phyloP scores from a whole-genome alignment of 2,797 vertebrate species.

The Cirrhinus molitorella region DNA sequence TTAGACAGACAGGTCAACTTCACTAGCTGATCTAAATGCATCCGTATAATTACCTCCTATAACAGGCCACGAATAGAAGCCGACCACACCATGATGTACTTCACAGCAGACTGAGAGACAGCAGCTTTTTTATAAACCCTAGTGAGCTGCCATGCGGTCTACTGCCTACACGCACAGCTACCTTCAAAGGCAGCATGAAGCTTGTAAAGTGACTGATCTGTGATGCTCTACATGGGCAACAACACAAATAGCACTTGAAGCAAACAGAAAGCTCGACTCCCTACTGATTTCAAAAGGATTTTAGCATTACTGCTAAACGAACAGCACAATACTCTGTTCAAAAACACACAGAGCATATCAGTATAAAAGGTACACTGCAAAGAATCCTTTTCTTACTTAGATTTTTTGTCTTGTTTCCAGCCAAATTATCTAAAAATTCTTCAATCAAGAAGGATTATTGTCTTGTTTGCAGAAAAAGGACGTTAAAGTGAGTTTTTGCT shows the following conservation, averaged over 20 bases:
- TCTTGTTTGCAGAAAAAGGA: too few species aligned
- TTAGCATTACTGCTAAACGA: background rate
- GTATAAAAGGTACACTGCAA: too few species aligned
- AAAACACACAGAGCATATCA: too few species aligned
- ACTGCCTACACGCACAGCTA: conserved; percentile 7
- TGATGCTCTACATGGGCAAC: background rate
- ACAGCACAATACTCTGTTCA: too few species aligned
- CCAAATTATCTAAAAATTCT: too few species aligned
- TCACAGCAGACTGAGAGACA: conserved; percentile 37
- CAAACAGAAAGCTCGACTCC: background rate
- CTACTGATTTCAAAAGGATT: background rate
- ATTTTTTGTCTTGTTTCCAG: too few species aligned
- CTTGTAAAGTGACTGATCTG: background rate
- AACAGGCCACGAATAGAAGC: conserved; percentile 50
- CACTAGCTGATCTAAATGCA: conserved; percentile 54
- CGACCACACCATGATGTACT: conserved; percentile 40
- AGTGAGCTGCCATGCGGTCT: conserved; percentile 7
- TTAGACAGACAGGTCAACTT: conserved; percentile 26
- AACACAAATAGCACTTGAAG: background rate
- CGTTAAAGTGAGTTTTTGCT: too few species aligned
- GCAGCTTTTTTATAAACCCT: conserved; percentile 38
- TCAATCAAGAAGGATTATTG: too few species aligned
- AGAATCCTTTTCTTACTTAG: too few species aligned
- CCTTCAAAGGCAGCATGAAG: background rate
- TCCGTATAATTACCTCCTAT: conserved; percentile 53